Evolutionary conservation across 2,888 invertebrate species (phyloP), one percentile per base, ranked within the genome.

Genomic region (Parapristionchus giblindavisi): DNA sequence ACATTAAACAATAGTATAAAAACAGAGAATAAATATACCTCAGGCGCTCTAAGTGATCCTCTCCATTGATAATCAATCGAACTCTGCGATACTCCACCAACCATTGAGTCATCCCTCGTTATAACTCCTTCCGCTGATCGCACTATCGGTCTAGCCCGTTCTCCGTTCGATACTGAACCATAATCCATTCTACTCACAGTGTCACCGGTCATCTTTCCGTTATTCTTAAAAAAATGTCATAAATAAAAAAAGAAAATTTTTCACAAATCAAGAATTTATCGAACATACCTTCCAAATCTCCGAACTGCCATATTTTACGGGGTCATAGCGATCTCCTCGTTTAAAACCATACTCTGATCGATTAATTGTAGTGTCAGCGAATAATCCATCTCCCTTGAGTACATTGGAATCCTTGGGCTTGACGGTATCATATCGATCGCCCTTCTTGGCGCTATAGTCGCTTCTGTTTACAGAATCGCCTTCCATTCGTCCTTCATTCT

Each of bases 351-450:
- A 83, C 14, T 83, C 83, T 14, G 58, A 40, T 29, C 74, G 78
- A 27, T 75, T 80, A 34, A 72, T 73, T 1, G 80, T 83, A 58
- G 77, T 77, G 1, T 71, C 71, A 4, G 58, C 75, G 63, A 83
- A 84, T n/a, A 63, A 32, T 14, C 80, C 82, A 29, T 82, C 78
- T 5, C 78, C 76, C 61, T 78, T 75, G 24, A 84, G 65, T 27
- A 84, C 56, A 40, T 83, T 75, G 27, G 83, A 79, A 58, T 84
- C 84, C 14, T 56, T 52, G 21, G 84, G 82, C 24, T 72, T 68
- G 54, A 66, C 76, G 29, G 66, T 51, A 21, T 77, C 82, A 61
- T 78, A 79, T 14, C 83, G 77, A 40, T 83, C 81, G 14, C 81
- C 83, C 34, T 74, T 54, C 40, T 77, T 75, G 24, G 63, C 63